A percentile compares a stretch with the other conserved stretches of the same genome.
These are phyloP conservation scores for Aphelocoma coerulescens DNA, from an alignment of 2,113 vertebrate genomes.

Conservation along the genomic window DNA sequence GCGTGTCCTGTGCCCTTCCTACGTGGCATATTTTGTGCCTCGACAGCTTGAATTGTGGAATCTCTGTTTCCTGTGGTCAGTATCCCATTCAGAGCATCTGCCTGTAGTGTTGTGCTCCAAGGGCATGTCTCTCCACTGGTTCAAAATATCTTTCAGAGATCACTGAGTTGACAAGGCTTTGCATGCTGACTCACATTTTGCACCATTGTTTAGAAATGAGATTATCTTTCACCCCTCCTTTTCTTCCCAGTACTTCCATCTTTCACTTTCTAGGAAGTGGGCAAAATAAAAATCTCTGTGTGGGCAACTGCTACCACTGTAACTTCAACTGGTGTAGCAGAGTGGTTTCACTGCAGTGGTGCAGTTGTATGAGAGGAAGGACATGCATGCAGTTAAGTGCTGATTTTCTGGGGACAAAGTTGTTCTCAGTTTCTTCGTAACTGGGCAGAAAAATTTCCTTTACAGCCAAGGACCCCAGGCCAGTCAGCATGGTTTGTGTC, in stretches of 20 bases:
- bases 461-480: neutral
- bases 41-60: fast-evolving
- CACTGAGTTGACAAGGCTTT: neutral
- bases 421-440: neutral
- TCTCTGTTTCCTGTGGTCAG: neutral
- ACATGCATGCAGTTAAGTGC: neutral
- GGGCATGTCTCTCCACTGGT: neutral
- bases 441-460: neutral
- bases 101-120: neutral
- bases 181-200: neutral
- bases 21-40: fast-evolving
- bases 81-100: neutral
- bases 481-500: neutral
- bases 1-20: fast-evolving
- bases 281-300: neutral
- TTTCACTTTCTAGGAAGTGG: neutral
- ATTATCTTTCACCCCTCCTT: neutral
- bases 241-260: neutral
- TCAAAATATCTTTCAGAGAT: neutral
- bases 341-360: neutral
- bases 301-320: neutral
- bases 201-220: neutral
- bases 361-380: neutral
- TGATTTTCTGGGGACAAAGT: neutral
- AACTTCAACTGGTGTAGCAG: neutral